Evolutionary conservation across 2,888 invertebrate genomes (phyloP), one percentile per base, ranked within the genome.

Genomic region (Leptinotarsa haldemani): DNA sequence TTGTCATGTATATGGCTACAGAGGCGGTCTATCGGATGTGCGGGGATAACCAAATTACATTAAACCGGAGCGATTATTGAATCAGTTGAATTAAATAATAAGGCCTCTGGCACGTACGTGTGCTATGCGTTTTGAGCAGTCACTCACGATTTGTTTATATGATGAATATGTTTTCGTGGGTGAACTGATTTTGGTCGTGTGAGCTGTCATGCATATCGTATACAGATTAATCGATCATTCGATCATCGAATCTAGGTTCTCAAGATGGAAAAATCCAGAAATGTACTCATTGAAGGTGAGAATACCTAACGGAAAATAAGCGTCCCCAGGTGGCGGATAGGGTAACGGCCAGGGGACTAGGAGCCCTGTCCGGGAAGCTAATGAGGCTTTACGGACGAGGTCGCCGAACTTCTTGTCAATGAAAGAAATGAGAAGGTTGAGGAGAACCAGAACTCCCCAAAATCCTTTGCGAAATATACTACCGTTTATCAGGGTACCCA

Each of bases 51-150:
- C 72, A 69, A 71, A 80, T 79, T 80, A 79, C 71, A 73, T 78
- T 78, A 78, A 77, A 74, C 76, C 71, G 76, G 78, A 75, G 15
- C 78, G 77, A 78, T 80, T 80, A 82, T 80, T 79, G 78, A 80
- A 82, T 82, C 78, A 81, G 78, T 78, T 68, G 77, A 80, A 82
- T 81, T 79, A 79, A 81, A 82, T 82, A 81, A 82, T 81, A 79
- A 81, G 79, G 78, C 77, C 75, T 70, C 65, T 74, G 70, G 73
- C 70, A 73, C 67, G 73, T 69, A 75, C 77, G 74, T 77, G 80
- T 80, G 82, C 73, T 70, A 53, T 16, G 75, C 74, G 74, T 77
- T 74, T 69, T 69, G 69, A 78, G 20, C 66, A 70, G 65, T 73
- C 61, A 66, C 65, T 70, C 72, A 58, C 72, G 69, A 72, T 68